phyloP scores from a whole-genome alignment of 2,888 invertebrate genomes.

The Synanthedon vespiformis region DNA sequence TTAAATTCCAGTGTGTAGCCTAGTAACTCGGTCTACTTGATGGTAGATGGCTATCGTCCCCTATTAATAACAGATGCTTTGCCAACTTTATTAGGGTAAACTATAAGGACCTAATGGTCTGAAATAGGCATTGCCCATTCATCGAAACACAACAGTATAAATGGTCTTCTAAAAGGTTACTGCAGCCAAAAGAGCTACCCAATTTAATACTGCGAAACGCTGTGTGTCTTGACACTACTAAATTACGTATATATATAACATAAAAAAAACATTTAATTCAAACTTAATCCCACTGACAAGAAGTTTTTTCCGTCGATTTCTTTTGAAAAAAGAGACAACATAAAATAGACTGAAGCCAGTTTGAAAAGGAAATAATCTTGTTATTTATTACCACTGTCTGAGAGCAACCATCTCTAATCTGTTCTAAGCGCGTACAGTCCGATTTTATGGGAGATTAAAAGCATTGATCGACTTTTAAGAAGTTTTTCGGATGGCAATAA shows the following conservation, averaged over 20 bases:
- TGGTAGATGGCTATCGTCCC: too few relatives aligned
- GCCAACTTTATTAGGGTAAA: neutral
- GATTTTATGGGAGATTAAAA: slow-evolving; percentile 63
- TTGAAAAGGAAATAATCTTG: slow-evolving; percentile 62
- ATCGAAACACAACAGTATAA: neutral
- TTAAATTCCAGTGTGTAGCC: too few relatives aligned
- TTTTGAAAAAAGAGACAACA: slow-evolving; percentile 37
- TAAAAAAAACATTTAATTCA: slow-evolving; percentile 1
- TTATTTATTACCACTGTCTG: slow-evolving; percentile 60
- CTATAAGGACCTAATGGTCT: neutral
- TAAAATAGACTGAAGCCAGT: slow-evolving; percentile 38
- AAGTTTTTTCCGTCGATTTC: slow-evolving; percentile 39
- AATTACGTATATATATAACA: neutral
- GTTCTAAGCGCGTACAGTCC: slow-evolving; percentile 46
- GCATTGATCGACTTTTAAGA: slow-evolving; percentile 49
- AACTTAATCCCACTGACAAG: slow-evolving; percentile 46
- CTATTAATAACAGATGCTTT: too few relatives aligned
- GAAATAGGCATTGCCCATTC: neutral
- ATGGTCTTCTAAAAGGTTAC: too few relatives aligned
- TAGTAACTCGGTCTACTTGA: too few relatives aligned
- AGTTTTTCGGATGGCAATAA: slow-evolving; percentile 40
- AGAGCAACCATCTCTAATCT: slow-evolving; percentile 59
- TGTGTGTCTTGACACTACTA: too few relatives aligned
- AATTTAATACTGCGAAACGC: too few relatives aligned
- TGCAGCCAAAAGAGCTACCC: too few relatives aligned